Evolutionary conservation across 1,140 invertebrate genomes (phyloP).

Genomic region (Apis florea): DNA sequence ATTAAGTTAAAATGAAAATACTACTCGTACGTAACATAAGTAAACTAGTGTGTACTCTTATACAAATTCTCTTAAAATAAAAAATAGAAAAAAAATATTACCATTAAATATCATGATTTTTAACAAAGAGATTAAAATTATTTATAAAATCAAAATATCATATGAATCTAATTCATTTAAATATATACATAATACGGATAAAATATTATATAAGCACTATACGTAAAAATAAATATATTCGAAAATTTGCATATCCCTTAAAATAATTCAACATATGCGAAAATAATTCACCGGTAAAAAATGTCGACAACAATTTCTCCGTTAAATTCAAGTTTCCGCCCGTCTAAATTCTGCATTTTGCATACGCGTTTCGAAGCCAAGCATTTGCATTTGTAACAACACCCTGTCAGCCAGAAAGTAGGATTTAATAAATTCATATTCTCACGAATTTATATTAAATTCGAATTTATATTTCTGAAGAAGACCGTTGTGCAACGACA

Average conservation of each 20-base stretch:
- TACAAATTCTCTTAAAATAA: too few species aligned
- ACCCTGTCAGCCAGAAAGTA: not conserved
- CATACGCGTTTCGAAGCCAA: not conserved
- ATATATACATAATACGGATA: not conserved
- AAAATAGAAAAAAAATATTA: too few species aligned
- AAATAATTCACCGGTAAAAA: not conserved
- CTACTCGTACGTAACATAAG: too few species aligned
- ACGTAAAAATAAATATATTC: not conserved
- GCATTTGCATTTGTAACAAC: slow-evolving; percentile 16
- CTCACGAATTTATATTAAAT: slow-evolving; percentile 17
- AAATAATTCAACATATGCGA: not conserved
- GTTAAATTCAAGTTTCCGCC: not conserved
- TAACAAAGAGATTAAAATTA: too few species aligned
- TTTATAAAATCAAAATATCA: not conserved
- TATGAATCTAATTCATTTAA: not conserved
- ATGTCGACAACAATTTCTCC: not conserved
- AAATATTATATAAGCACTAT: not conserved
- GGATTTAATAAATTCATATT: not conserved
- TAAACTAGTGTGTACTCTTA: too few species aligned
- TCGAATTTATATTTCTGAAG: not conserved
- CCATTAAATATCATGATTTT: too few species aligned
- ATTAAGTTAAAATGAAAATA: too few species aligned
- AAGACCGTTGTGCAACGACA: not conserved
- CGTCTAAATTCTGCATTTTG: not conserved
- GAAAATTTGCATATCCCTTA: not conserved